Evolutionary conservation across 2,888 invertebrate genomes (phyloP), one percentile per base, ranked within the genome.

Genomic region (Yponomeuta plumbellus): DNA sequence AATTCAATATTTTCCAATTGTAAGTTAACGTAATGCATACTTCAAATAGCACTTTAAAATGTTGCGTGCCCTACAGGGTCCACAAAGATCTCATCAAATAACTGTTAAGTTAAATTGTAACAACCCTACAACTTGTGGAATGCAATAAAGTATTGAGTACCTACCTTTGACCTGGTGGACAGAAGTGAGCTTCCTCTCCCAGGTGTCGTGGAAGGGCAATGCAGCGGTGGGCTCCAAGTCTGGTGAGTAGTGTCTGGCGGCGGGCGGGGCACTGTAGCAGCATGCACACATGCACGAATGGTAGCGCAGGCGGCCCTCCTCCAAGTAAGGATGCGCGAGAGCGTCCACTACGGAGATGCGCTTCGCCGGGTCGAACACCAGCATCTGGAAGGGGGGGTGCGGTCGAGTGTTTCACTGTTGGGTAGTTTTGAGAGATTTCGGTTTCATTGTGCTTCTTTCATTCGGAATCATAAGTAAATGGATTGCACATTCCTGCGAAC

Each of bases 211-310:
- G 91, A 99, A 99, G 68, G 96, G 94, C 83, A 96, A 95, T 69
- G 96, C 94, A 71, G 99, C 97, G 72, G 95, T 94, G 40, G 98
- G 98, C 89, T 99, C 99, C 76, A 98, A 96, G 87, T 98, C 98
- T 58, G 94, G 92, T 68, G 96, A 95, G 92, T 97, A 98, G 86
- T 98, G 97, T 68, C 98, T 92, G 6, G 90, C 88, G 71, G 90
- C 86, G 39, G 87, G 85, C 67, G 89, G 89, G 66, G 85, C 83
- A 74, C 82, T 83, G 87, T 96, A 97, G 92, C 99, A 99, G 81
- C 99, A 99, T 84, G 96, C 96, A 93, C 99, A 99, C 99, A 99
- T 99, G 89, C 99, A 99, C 71, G 99, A 99, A 92, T 99, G 99
- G 92, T 99, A 99, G 79, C 99, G 95, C 79, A 99, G 94, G 72